A percentile compares a stretch with the other conserved stretches of the same genome.
Evolutionary conservation across 2,888 invertebrate genomes (phyloP).

Genomic region (Ormia ochracea): DNA sequence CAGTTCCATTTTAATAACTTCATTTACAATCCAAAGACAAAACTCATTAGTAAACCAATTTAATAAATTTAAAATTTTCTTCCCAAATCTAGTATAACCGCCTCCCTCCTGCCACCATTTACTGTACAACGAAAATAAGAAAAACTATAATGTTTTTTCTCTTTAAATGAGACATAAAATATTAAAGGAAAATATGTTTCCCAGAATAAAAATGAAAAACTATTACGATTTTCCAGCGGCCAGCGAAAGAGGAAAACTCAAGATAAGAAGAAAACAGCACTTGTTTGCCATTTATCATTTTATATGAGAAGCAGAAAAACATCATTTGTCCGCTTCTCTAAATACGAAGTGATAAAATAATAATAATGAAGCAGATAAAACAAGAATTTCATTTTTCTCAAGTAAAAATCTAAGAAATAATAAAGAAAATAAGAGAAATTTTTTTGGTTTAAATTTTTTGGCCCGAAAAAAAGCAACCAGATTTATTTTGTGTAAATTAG

Average conservation of each 20-base stretch:
- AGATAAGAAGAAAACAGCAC: slow-evolving; percentile 41
- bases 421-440: slow-evolving; percentile 6
- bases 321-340: slow-evolving; percentile 42
- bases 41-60: slow-evolving; percentile 5
- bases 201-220: background rate
- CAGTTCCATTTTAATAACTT: background rate
- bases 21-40: background rate
- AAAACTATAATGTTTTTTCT: no score
- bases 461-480: background rate
- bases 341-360: slow-evolving; percentile 51
- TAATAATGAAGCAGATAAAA: slow-evolving; percentile 48
- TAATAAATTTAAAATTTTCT: background rate
- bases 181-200: slow-evolving; percentile 46
- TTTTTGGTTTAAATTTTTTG: background rate
- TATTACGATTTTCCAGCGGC: slow-evolving; percentile 30
- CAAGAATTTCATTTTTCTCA: slow-evolving; percentile 5
- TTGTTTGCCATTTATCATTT: slow-evolving; percentile 58
- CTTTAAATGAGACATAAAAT: background rate
- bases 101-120: background rate
- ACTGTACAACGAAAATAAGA: background rate
- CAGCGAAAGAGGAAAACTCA: slow-evolving; percentile 1
- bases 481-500: background rate
- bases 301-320: slow-evolving; percentile 34
- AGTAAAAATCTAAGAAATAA: background rate
- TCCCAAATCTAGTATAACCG: background rate